Conservation (phyloP, 1,140 invertebrate species). For the Drosophila santomea region DNA sequence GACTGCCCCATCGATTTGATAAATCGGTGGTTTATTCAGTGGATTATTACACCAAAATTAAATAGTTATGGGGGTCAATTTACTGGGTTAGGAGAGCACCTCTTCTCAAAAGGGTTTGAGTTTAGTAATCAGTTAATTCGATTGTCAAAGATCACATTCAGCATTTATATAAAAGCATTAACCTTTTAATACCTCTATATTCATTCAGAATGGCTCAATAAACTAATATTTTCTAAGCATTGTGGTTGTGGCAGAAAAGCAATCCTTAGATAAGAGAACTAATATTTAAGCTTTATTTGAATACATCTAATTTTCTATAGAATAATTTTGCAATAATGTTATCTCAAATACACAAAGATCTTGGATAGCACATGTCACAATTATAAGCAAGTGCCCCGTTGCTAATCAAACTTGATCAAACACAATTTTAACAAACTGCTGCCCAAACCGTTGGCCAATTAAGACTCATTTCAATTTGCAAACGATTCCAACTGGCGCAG, state of each 20-base stretch:
- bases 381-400: slow-evolving; percentile 12
- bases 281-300: no score
- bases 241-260: no score
- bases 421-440: slow-evolving; percentile 31
- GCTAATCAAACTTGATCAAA: slow-evolving; percentile 31
- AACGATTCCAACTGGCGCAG: slow-evolving; percentile 16
- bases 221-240: no score
- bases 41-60: slow-evolving; percentile 10
- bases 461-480: slow-evolving; percentile 36
- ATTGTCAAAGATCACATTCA: not conserved
- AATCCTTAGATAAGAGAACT: no score
- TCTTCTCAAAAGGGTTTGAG: slow-evolving; percentile 3
- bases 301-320: no score
- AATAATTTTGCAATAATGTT: no score
- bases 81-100: slow-evolving; percentile 1
- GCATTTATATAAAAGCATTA: no score
- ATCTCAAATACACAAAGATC: no score
- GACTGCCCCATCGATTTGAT: slow-evolving; percentile 29
- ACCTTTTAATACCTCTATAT: no score
- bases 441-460: slow-evolving; percentile 25
- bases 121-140: slow-evolving; percentile 1
- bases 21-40: slow-evolving; percentile 14
- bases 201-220: no score
- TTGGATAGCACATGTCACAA: no score
- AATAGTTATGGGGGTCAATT: slow-evolving; percentile 9